Base-by-base conservation (phyloP, 1,140 invertebrate genomes). In the Venturia canescens region DNA sequence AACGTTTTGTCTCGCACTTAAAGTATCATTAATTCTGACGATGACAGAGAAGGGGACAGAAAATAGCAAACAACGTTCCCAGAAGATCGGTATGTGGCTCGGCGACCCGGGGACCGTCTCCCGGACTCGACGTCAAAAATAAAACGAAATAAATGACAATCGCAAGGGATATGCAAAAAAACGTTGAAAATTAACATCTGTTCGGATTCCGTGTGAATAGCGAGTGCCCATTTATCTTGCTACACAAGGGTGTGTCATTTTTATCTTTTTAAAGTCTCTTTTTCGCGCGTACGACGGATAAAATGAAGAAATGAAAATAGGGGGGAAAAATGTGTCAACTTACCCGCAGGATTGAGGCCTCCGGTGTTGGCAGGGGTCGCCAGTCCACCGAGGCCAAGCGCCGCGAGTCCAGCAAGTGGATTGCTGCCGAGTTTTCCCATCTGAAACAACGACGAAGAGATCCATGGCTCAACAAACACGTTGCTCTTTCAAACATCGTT, bases 301-400 rank as follows among this genome's bases (percentile, higher is more conserved):
- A 16, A 23, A 26, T 38, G 84, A 21, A 21, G 13, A 83, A 84
- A 85, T 86, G 79, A 85, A 82, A 81, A 75, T 27, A 69, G 34
- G 26, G 0, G 27, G n/a, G 15, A 38, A n/a, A 80, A 69, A 7
- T 75, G 60, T 66, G 50, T 71, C 23, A 63, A 91, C 88, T 93
- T 93, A 97, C 97, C 97, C 94, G 97, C 96, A 86, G 97, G 96
- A 92, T 97, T 98, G 57, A 97, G 93, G 85, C 96, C 96, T 83
- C 96, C 96, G 75, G 96, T 95, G 87, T 96, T 96, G 63, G 96
- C 94, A 67, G 95, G 95, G 66, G 93, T 91, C 84, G 95, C 95
- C 79, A 98, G 93, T 70, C 96, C 96, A 85, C 96, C 96, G 5
- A 97, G 94, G 80, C 97, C 97, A 77, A 97, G 92, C 71, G 96